These are phyloP conservation scores for Timema cristinae DNA, from an alignment of 2,888 invertebrate genomes.

Conservation along the genomic window DNA sequence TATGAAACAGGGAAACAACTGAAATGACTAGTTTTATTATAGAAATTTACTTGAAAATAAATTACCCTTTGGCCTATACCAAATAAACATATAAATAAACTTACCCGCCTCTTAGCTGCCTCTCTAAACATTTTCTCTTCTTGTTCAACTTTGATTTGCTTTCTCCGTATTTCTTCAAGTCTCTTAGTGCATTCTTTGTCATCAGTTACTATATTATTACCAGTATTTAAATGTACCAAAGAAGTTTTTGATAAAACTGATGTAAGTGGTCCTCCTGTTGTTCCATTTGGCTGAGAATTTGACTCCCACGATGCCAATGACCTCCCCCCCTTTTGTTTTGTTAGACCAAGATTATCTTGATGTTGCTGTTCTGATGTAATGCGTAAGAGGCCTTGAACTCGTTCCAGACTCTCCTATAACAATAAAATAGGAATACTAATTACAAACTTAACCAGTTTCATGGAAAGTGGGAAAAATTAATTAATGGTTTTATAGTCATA, in stretches of 20 bases:
- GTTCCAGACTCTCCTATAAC: slow-evolving; percentile 39
- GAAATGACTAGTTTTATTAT: too few species aligned
- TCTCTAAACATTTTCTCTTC: slow-evolving; percentile 40
- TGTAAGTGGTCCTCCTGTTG: too few species aligned
- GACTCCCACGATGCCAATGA: too few species aligned
- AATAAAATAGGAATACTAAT: background rate
- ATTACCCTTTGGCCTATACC: too few species aligned
- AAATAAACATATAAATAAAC: background rate
- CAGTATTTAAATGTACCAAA: background rate
- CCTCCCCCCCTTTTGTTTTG: background rate
- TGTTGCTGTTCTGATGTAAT: slow-evolving; percentile 44
- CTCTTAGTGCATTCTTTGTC: slow-evolving; percentile 49
- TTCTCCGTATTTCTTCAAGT: slow-evolving; percentile 54
- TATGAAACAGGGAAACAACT: too few species aligned
- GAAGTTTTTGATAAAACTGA: too few species aligned
- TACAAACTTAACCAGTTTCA: too few species aligned
- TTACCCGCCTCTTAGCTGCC: slow-evolving; percentile 43
- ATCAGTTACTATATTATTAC: background rate
- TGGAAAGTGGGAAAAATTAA: too few species aligned
- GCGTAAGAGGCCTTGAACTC: slow-evolving; percentile 52
- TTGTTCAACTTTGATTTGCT: slow-evolving; percentile 52
- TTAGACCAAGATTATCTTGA: background rate
- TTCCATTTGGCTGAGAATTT: too few species aligned
- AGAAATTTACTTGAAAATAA: too few species aligned
- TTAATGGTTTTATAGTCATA: too few species aligned